Conservation (phyloP, 2,113 vertebrate species). For the Heterocephalus glaber region DNA sequence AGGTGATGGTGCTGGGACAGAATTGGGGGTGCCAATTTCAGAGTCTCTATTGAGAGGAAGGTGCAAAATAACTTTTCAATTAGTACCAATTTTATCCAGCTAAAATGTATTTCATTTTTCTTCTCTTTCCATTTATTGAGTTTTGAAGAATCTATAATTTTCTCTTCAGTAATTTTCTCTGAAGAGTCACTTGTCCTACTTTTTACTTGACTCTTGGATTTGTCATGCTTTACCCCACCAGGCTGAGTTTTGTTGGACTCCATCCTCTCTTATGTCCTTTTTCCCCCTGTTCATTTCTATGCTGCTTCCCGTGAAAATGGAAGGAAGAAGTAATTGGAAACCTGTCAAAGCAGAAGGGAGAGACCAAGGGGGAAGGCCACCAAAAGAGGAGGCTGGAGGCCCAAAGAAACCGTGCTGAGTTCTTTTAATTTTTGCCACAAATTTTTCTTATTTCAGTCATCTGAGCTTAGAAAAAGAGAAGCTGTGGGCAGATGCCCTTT, state of each 20-base stretch:
- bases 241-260: background rate
- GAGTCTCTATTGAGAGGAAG: background rate
- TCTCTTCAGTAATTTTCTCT: background rate
- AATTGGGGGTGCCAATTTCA: background rate
- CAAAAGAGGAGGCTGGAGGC: background rate
- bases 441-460: constrained; percentile 17
- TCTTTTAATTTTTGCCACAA: constrained; percentile 9
- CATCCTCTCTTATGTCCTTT: background rate
- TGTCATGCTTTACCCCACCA: rapidly evolving
- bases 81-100: background rate
- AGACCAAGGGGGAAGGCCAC: background rate
- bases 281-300: background rate
- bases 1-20: background rate
- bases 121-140: background rate
- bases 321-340: background rate
- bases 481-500: background rate
- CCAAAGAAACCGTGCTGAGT: background rate
- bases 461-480: constrained; percentile 39
- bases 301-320: background rate
- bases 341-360: background rate
- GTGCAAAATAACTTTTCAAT: background rate
- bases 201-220: background rate
- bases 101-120: background rate
- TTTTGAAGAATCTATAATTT: background rate
- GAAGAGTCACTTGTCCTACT: background rate